Percentiles rank a stretch among this genome's conserved stretches.
phyloP scores from a whole-genome alignment of 2,113 vertebrate species.

The Callipepla californica region DNA sequence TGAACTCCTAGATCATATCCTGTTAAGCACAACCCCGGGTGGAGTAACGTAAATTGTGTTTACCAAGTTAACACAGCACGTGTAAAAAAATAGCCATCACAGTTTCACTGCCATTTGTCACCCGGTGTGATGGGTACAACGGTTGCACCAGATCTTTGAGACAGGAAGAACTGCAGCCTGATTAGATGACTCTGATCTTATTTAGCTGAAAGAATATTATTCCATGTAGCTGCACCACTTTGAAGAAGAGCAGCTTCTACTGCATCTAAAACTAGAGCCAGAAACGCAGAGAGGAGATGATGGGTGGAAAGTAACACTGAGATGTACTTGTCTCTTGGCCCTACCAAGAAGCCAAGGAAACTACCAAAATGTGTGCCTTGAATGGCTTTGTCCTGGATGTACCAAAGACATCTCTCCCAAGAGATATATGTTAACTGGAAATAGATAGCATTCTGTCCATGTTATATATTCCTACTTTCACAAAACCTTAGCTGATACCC shows the following conservation, averaged over 20 bases:
- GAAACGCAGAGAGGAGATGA: background rate
- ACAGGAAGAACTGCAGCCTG: background rate
- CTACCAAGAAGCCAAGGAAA: background rate
- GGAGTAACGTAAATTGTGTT: background rate
- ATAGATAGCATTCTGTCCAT: background rate
- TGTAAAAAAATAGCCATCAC: background rate
- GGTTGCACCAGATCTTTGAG: background rate
- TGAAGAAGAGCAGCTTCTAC: background rate
- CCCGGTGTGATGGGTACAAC: background rate
- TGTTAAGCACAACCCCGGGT: background rate
- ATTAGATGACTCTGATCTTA: background rate
- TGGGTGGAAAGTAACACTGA: accelerated
- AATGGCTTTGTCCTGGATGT: background rate
- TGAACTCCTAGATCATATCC: background rate
- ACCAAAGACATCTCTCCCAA: background rate
- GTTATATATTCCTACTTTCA: background rate
- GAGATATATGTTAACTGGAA: background rate
- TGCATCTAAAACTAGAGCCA: background rate
- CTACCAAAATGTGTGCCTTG: background rate
- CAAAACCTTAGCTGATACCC: background rate
- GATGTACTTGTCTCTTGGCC: background rate
- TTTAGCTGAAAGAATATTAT: background rate
- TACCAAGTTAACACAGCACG: background rate
- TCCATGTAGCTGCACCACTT: background rate
- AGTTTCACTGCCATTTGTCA: background rate